Evolutionary conservation across 2,113 vertebrate genomes (phyloP).

Genomic region (Pungitius pungitius): DNA sequence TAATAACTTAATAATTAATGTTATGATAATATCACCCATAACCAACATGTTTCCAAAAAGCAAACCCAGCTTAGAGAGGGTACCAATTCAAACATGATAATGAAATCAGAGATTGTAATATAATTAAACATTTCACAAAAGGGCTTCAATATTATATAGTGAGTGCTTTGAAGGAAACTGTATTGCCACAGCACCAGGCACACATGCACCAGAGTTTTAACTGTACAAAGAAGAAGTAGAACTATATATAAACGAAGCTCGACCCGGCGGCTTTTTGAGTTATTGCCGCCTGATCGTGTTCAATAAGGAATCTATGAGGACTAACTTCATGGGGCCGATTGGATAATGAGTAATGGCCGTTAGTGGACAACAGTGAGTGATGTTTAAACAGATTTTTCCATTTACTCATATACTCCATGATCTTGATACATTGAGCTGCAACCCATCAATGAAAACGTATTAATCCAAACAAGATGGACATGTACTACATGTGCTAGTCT

Average conservation of each 20-base stretch:
- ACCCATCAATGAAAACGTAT: neutral
- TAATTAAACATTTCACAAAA: neutral
- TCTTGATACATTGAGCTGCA: neutral
- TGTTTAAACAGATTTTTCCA: neutral
- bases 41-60: neutral
- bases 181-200: neutral
- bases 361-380: neutral
- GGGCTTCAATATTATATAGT: neutral
- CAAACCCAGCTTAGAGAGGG: neutral
- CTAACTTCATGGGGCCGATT: constrained; percentile 64
- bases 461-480: neutral
- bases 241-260: neutral
- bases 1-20: neutral
- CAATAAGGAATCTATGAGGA: constrained; percentile 69
- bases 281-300: constrained; percentile 57
- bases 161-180: neutral
- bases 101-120: neutral
- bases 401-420: neutral
- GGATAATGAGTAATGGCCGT: neutral
- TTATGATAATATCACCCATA: neutral
- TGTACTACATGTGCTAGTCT: neutral
- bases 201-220: neutral
- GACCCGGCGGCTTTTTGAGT: constrained; percentile 39
- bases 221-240: neutral
- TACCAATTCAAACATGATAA: neutral